Base-by-base conservation (phyloP, 1,140 invertebrate genomes). In the Leptinotarsa lineolata region DNA sequence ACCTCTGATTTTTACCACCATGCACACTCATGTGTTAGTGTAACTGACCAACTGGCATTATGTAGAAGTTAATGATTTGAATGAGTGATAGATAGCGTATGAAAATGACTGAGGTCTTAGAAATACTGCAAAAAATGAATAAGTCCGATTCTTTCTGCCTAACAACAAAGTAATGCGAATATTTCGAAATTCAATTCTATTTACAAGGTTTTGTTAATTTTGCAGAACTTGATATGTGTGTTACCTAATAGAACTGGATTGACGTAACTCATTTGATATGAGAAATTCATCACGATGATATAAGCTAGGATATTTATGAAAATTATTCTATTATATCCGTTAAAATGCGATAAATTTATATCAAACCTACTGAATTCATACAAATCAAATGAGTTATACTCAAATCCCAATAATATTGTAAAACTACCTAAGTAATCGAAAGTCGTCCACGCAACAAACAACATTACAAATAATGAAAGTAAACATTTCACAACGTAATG, bases 191-290 rank as follows among this genome's bases (percentile, higher is more conserved):
- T 63, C 15, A 15, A 63, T 63, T n/a, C 60, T 63, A 63, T 63
- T 63, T 63, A 63, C 60, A 63, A 63, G 2, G 60, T 24, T 63
- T 63, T 4, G 60, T 63, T n/a, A 63, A 63, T 63, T 13, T 63
- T 63, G 20, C 11, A 39, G 30, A 39, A 63, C 2, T 63, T 63
- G 60, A 63, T 63, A 63, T 63, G 60, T 63, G 21, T 63, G 60
- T 63, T 21, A 63, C 20, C 60, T 63, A 63, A 11, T 15, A n/a
- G 15, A 54, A 54, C 11, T 54, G 48, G 48, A 54, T 54, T 54
- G 48, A 54, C n/a, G n/a, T 54, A 54, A 54, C 48, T 54, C 48
- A 54, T 54, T 54, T 54, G 48, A 18, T 16, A 16, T 54, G 15
- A 18, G n/a, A 54, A 54, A 54, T 54, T 54, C 48, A 16, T 22